Evolutionary conservation across 2,113 vertebrate species (phyloP).

Genomic region (Pristiophorus japonicus): DNA sequence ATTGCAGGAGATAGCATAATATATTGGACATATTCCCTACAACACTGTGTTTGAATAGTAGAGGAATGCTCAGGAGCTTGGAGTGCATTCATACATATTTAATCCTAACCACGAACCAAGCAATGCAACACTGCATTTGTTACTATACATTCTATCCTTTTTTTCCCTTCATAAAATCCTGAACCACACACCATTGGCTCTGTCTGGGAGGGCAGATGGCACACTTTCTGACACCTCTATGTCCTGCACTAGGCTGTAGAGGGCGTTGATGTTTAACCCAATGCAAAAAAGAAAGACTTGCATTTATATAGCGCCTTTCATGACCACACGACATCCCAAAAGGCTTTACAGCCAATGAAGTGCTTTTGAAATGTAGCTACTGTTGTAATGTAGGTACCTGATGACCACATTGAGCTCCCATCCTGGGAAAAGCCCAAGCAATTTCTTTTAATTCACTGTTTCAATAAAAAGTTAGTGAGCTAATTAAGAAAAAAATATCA

Average conservation of each 20-base stretch:
- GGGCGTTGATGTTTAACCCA: constrained; percentile 10
- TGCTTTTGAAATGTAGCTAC: background rate
- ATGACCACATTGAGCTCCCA: background rate
- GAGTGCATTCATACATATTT: background rate
- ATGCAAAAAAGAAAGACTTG: background rate
- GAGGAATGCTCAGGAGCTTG: background rate
- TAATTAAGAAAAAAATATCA: background rate
- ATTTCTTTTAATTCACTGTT: background rate
- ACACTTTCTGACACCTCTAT: background rate
- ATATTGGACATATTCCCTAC: background rate
- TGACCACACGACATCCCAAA: background rate
- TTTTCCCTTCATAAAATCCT: background rate
- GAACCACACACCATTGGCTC: background rate
- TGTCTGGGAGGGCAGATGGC: background rate
- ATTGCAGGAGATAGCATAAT: background rate
- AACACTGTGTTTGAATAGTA: background rate
- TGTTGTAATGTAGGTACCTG: background rate
- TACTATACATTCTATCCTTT: background rate
- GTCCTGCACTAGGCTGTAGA: background rate
- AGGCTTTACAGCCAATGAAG: background rate
- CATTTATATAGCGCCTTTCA: background rate
- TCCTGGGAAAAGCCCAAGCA: background rate
- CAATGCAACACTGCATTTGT: background rate
- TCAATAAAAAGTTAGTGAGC: background rate
- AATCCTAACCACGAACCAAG: background rate